Percentiles rank a stretch among this genome's conserved stretches.
phyloP scores from a whole-genome alignment of 2,888 invertebrate genomes.

The Dorcus parallelipipedus region DNA sequence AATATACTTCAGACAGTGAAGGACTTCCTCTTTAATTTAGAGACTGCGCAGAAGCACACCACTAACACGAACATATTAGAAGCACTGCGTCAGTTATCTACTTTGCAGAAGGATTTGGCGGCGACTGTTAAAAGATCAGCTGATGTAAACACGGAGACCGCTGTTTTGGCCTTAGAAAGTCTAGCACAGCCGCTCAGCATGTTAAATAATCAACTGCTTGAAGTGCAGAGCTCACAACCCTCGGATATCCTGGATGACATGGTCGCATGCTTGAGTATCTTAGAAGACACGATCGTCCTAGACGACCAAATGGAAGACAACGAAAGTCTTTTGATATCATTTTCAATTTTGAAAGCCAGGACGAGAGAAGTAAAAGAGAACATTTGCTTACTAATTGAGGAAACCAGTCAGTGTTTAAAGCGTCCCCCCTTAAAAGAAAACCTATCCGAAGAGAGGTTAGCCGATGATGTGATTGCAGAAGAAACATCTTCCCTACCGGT shows the following conservation, averaged over 20 bases:
- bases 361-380: slow-evolving; percentile 40
- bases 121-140: slow-evolving; percentile 35
- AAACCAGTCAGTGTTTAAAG: slow-evolving; percentile 26
- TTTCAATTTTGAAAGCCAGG: slow-evolving; percentile 36
- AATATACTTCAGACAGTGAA: slow-evolving; percentile 43
- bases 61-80: slow-evolving; percentile 39
- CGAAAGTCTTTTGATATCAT: slow-evolving; percentile 33
- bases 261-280: slow-evolving; percentile 38
- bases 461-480: slow-evolving; percentile 16
- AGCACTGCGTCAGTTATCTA: slow-evolving; percentile 39
- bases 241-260: slow-evolving; percentile 39
- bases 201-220: slow-evolving; percentile 40
- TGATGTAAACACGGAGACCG: slow-evolving; percentile 36
- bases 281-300: slow-evolving; percentile 41
- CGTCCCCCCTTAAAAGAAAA: slow-evolving; percentile 20
- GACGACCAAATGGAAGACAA: slow-evolving; percentile 35
- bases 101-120: slow-evolving; percentile 44
- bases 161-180: slow-evolving; percentile 50
- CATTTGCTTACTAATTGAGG: slow-evolving; percentile 37
- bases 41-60: slow-evolving; percentile 38
- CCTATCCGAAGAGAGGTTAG: slow-evolving; percentile 13
- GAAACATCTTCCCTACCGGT: slow-evolving; percentile 6
- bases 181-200: slow-evolving; percentile 53
- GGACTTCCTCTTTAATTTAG: slow-evolving; percentile 43
- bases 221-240: slow-evolving; percentile 32